Evolutionary conservation across 2,113 vertebrate species (phyloP).

Genomic region (Nycticorax nycticorax): DNA sequence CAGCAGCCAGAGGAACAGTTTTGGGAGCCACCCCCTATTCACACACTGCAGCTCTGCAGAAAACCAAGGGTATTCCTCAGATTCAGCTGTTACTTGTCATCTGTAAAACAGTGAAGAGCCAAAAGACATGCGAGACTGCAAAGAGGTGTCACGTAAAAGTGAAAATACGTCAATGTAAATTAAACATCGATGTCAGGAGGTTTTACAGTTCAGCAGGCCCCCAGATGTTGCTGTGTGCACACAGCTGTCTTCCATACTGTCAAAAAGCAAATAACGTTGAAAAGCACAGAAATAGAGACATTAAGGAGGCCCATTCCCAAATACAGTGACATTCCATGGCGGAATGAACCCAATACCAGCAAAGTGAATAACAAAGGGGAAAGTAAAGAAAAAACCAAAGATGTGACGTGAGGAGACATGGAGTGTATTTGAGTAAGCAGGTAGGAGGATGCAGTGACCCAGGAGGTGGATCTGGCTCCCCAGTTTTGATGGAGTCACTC

Average conservation of each 20-base stretch:
- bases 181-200: not conserved
- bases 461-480: not conserved
- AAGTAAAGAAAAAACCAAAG: not conserved
- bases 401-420: rapidly evolving
- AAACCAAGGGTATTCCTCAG: not conserved
- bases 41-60: not conserved
- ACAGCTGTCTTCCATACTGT: not conserved
- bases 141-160: not conserved
- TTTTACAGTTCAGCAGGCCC: slow-evolving; percentile 4
- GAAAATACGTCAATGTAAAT: not conserved
- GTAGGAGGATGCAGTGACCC: not conserved
- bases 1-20: not conserved
- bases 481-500: not conserved
- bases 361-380: not conserved
- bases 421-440: not conserved
- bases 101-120: not conserved
- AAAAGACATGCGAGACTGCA: not conserved
- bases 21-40: not conserved
- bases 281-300: rapidly evolving
- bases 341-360: not conserved
- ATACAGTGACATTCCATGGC: not conserved
- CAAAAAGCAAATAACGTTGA: not conserved
- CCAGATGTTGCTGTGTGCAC: slow-evolving; percentile 11
- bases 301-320: not conserved
- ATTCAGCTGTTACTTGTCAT: not conserved